Percentiles rank a stretch among this genome's conserved stretches.
Conservation (phyloP, 2,113 vertebrate species). For the Chaenocephalus aceratus region DNA sequence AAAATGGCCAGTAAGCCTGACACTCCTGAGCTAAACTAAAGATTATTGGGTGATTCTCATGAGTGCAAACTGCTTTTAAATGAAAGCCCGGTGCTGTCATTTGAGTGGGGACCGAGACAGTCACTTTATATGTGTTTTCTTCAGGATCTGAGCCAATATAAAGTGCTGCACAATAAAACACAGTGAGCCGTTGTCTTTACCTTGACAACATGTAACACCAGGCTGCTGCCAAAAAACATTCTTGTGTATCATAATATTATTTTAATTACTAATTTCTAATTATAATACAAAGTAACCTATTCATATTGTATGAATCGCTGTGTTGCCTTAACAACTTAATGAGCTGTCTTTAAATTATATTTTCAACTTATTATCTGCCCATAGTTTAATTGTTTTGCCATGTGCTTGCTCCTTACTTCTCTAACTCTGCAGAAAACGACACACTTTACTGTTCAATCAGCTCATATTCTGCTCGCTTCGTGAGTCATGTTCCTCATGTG, state of each 20-base stretch:
- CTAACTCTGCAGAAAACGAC: constrained; percentile 9
- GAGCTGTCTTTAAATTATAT: neutral
- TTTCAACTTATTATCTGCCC: constrained; percentile 5
- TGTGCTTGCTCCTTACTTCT: constrained; percentile 24
- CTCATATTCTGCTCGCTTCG: neutral
- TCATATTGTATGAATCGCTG: neutral
- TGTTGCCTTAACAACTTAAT: neutral
- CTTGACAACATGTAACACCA: neutral
- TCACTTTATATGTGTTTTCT: neutral
- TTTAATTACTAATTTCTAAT: neutral
- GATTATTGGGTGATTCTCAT: neutral
- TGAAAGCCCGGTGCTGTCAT: neutral
- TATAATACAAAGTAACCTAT: neutral
- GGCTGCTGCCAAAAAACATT: constrained; percentile 1
- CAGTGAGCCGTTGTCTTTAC: neutral
- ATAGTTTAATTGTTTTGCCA: constrained; percentile 18
- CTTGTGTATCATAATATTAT: neutral
- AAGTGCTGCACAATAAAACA: neutral
- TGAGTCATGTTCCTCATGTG: neutral
- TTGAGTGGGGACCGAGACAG: neutral
- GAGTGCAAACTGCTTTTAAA: constrained; percentile 17
- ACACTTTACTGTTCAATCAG: neutral
- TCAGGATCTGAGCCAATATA: neutral
- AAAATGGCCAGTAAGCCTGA: neutral
- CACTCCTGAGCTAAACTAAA: neutral